Conservation (phyloP, 2,113 vertebrate genomes). For the Passerina amoena region DNA sequence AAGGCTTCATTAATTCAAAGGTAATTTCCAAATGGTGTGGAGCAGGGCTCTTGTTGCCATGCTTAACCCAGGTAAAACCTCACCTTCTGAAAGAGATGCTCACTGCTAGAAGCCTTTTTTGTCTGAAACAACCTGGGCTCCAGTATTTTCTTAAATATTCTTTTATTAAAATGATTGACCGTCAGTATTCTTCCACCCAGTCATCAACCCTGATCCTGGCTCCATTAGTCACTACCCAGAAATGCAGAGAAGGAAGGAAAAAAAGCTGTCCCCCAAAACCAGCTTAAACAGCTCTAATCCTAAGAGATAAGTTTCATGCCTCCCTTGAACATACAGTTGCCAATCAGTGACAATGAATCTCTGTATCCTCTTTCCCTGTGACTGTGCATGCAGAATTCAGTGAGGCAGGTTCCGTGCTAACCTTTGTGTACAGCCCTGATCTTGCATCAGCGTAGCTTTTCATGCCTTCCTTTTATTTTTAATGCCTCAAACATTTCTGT, state of each 20-base stretch:
- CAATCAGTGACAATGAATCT: rapidly evolving
- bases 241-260: neutral
- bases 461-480: neutral
- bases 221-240: neutral
- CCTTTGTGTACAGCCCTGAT: neutral
- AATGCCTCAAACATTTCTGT: neutral
- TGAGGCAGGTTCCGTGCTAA: neutral
- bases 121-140: neutral
- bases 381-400: neutral
- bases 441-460: neutral
- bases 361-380: neutral
- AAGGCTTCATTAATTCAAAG: neutral
- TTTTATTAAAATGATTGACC: neutral
- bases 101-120: neutral
- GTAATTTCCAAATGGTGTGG: neutral
- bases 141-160: neutral
- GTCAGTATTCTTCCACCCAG: rapidly evolving
- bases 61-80: neutral
- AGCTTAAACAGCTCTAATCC: neutral
- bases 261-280: neutral
- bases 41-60: neutral
- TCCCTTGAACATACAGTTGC: neutral
- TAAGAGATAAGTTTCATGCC: neutral
- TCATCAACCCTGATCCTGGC: rapidly evolving
- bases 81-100: neutral